These are phyloP conservation scores for Ditylenchus weischeri DNA, from an alignment of 2,888 invertebrate genomes.

Conservation along the genomic window DNA sequence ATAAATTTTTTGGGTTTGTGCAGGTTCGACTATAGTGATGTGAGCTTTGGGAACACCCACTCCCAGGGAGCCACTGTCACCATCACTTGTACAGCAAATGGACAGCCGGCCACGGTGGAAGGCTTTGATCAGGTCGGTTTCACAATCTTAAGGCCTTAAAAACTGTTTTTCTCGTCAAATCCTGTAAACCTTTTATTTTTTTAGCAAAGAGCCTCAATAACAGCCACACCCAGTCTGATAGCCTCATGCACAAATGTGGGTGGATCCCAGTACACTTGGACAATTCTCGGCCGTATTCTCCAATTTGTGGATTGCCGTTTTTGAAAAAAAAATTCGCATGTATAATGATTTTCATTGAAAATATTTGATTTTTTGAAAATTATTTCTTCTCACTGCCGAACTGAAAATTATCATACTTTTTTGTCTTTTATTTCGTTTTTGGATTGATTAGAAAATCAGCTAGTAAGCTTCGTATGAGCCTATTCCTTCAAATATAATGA, in stretches of 20 bases:
- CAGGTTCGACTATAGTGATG: slow-evolving; percentile 57
- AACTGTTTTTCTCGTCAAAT: not conserved
- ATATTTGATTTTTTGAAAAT: no score
- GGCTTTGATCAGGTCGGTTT: slow-evolving; percentile 55
- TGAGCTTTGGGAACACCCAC: slow-evolving; percentile 57
- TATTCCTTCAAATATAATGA: no score
- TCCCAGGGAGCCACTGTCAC: slow-evolving; percentile 57
- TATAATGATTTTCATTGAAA: no score
- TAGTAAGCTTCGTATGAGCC: no score
- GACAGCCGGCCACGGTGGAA: slow-evolving; percentile 58
- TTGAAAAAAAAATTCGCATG: slow-evolving; percentile 31
- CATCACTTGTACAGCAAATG: slow-evolving; percentile 57
- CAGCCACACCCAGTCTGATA: slow-evolving; percentile 53
- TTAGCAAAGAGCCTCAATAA: slow-evolving; percentile 56
- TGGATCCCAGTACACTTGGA: slow-evolving; percentile 58
- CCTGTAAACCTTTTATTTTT: slow-evolving; percentile 21
- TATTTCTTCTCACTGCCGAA: no score
- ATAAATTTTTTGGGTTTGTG: not conserved
- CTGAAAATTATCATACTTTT: no score
- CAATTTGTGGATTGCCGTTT: slow-evolving; percentile 58
- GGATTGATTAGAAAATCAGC: no score
- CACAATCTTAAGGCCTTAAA: no score
- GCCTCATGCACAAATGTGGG: slow-evolving; percentile 58
- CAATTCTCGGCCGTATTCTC: slow-evolving; percentile 54
- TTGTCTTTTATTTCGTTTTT: no score